Evolutionary conservation across 2,888 invertebrate species (phyloP).

Genomic region (Carabus problematicus): DNA sequence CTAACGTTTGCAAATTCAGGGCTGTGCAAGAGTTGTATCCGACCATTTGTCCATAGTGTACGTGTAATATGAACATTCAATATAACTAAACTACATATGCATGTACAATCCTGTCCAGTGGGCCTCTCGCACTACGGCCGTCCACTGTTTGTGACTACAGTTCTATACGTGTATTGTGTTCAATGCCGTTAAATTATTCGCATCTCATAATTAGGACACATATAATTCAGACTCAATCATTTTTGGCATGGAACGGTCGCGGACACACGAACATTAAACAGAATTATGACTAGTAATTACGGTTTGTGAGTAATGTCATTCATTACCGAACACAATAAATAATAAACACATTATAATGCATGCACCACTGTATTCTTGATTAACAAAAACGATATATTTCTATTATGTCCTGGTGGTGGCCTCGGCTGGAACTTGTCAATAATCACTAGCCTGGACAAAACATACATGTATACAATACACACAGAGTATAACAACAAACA

Average conservation of each 20-base stretch:
- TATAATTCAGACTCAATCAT: slow-evolving; percentile 55
- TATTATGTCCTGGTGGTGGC: slow-evolving; percentile 53
- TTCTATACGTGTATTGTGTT: slow-evolving; percentile 11
- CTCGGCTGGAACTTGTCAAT: slow-evolving; percentile 19
- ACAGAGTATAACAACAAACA: neutral
- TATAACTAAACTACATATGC: neutral
- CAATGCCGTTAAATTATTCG: slow-evolving; percentile 34
- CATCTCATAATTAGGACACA: slow-evolving; percentile 42
- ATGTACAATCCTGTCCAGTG: neutral
- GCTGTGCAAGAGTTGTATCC: slow-evolving; percentile 10
- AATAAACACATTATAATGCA: slow-evolving; percentile 58
- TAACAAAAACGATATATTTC: slow-evolving; percentile 60
- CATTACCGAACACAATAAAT: slow-evolving; percentile 58
- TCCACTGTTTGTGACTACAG: no score
- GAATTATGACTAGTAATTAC: slow-evolving; percentile 61
- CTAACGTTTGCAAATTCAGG: slow-evolving; percentile 21
- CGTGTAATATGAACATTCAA: no score
- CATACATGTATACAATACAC: neutral
- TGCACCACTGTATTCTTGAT: slow-evolving; percentile 57
- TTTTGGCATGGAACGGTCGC: slow-evolving; percentile 52
- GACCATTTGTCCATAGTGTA: no score
- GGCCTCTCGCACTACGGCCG: neutral
- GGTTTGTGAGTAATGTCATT: slow-evolving; percentile 59
- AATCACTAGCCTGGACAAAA: slow-evolving; percentile 1
- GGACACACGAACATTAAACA: slow-evolving; percentile 52